phyloP scores from a whole-genome alignment of 2,113 vertebrate species.

The Myxocyprinus asiaticus region DNA sequence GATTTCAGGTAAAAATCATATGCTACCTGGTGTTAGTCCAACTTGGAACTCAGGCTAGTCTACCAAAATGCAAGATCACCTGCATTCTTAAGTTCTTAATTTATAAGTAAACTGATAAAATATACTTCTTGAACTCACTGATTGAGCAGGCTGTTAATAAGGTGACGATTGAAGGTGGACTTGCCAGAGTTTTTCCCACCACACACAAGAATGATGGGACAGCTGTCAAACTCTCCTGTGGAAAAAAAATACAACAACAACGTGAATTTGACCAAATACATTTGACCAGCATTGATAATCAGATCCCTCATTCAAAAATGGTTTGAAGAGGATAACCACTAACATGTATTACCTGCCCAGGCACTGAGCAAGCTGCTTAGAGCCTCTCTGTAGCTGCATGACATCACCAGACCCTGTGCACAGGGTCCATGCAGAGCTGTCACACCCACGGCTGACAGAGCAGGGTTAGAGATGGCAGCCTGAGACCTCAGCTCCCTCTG shows the following conservation, averaged over 20 bases:
- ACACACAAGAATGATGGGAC: slow-evolving; percentile 85
- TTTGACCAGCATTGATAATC: not conserved
- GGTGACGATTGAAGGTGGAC: slow-evolving; percentile 86
- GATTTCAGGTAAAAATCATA: not conserved
- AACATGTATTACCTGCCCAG: slow-evolving; percentile 76
- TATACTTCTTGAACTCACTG: slow-evolving; percentile 74
- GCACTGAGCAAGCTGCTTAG: slow-evolving; percentile 75
- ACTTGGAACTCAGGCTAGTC: not conserved
- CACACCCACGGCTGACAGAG: slow-evolving; percentile 80
- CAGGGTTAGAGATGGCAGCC: slow-evolving; percentile 68
- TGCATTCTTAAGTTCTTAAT: not conserved
- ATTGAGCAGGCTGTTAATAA: slow-evolving; percentile 90
- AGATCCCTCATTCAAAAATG: not conserved
- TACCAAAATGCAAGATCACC: no score
- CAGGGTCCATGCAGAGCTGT: slow-evolving; percentile 62
- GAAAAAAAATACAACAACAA: not conserved
- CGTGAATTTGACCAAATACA: no score
- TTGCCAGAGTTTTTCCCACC: slow-evolving; percentile 89
- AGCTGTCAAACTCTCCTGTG: slow-evolving; percentile 83
- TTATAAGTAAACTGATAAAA: not conserved
- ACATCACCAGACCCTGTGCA: slow-evolving; percentile 68
- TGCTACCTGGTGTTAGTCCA: not conserved
- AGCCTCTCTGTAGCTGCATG: slow-evolving; percentile 68
- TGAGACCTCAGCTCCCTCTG: slow-evolving; percentile 68
- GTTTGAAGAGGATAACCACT: not conserved